A percentile compares a stretch with the other conserved stretches of the same genome.
Evolutionary conservation across 1,140 invertebrate species (phyloP).

Genomic region (Riptortus pedestris): DNA sequence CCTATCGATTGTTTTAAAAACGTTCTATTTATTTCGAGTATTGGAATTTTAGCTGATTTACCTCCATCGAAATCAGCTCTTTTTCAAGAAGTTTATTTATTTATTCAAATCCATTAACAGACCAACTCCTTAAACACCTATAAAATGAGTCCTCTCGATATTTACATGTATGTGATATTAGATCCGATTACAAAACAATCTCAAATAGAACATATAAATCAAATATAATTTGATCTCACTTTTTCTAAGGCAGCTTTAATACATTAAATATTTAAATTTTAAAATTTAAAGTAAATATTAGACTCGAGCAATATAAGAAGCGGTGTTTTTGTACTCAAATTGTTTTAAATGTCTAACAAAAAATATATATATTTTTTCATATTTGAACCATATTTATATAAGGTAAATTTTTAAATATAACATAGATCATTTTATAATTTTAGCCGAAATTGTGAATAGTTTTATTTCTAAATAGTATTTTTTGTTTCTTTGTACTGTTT

Average conservation of each 20-base stretch:
- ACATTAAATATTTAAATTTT: constrained; percentile 15
- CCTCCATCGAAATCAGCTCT: too few species aligned
- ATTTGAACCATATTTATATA: constrained; percentile 30
- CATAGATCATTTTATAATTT: constrained; percentile 24
- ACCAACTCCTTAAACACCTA: too few species aligned
- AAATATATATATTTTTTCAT: constrained; percentile 29
- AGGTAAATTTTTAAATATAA: constrained; percentile 24
- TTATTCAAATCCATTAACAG: too few species aligned
- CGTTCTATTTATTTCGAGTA: too few species aligned
- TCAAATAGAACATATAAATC: constrained; percentile 24
- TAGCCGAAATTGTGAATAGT: constrained; percentile 22
- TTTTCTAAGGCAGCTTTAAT: constrained; percentile 27
- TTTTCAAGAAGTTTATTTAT: too few species aligned
- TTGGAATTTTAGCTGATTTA: too few species aligned
- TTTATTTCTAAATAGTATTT: constrained; percentile 9
- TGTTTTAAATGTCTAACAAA: constrained; percentile 27
- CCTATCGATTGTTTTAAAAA: too few species aligned
- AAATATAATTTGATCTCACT: constrained; percentile 29
- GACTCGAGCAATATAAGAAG: constrained; percentile 27
- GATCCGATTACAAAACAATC: constrained; percentile 19
- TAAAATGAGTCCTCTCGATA: too few species aligned
- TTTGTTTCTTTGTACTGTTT: constrained; percentile 6
- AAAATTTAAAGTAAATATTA: constrained; percentile 23
- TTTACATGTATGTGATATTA: constrained; percentile 26
- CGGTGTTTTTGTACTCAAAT: constrained; percentile 27